These are phyloP conservation scores for Drosophila melanosoma DNA, from an alignment of 2,888 invertebrate genomes.

Conservation along the genomic window DNA sequence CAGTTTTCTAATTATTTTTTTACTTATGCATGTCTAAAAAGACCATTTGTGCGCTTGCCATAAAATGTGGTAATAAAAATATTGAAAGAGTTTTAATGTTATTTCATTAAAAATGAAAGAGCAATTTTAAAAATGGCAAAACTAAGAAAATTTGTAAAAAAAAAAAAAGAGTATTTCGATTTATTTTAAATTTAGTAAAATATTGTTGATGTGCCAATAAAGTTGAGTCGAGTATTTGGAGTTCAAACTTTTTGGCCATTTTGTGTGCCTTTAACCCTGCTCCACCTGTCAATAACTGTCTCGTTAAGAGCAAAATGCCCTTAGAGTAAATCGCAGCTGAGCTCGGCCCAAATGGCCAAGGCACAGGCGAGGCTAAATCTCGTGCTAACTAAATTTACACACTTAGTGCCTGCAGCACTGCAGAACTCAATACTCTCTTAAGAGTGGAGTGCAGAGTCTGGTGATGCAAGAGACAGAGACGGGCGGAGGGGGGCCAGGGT, in stretches of 20 bases:
- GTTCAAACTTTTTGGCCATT: slow-evolving; percentile 8
- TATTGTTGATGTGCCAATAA: background rate
- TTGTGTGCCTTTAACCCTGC: slow-evolving; percentile 10
- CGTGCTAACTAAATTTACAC: slow-evolving; percentile 73
- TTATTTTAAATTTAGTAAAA: background rate
- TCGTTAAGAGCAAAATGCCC: slow-evolving; percentile 64
- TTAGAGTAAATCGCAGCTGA: slow-evolving; percentile 71
- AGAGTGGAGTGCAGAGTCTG: background rate
- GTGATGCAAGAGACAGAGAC: background rate
- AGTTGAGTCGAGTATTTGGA: slow-evolving; percentile 1
- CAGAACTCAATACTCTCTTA: slow-evolving; percentile 22
- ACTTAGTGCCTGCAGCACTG: slow-evolving; percentile 73
- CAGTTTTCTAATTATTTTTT: slow-evolving; percentile 10
- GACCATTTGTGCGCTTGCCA: background rate
- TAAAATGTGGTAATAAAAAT: background rate
- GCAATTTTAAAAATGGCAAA: background rate
- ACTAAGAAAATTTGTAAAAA: background rate
- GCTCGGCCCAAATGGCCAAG: slow-evolving; percentile 23
- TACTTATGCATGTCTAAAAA: background rate
- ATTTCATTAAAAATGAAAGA: background rate
- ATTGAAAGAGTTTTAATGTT: background rate
- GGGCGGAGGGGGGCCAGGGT: background rate
- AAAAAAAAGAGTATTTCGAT: background rate
- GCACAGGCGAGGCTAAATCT: slow-evolving; percentile 31
- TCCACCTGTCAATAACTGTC: slow-evolving; percentile 64